A percentile compares a stretch with the other conserved stretches of the same genome.
These are phyloP conservation scores for Sparus aurata DNA, from an alignment of 2,797 vertebrate species.

Conservation along the genomic window DNA sequence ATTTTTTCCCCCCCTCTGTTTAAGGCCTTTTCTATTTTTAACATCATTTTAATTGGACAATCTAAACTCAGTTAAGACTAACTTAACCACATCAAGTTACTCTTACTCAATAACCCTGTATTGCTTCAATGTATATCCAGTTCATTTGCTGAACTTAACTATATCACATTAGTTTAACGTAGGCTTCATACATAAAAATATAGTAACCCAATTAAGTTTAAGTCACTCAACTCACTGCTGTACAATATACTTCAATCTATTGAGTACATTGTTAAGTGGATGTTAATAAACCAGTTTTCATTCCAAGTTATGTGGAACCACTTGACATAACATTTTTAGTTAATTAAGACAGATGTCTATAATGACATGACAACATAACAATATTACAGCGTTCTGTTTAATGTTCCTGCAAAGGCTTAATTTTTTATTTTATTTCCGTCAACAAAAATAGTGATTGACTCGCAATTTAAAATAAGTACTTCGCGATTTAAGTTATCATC, in stretches of 20 bases:
- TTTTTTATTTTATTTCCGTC: no score
- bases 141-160: not conserved
- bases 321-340: no score
- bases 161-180: not conserved
- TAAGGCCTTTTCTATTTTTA: not conserved
- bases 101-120: not conserved
- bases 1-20: not conserved
- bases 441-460: no score
- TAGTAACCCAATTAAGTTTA: not conserved
- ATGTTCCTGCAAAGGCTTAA: no score
- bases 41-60: constrained; percentile 1
- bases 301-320: no score
- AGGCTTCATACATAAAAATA: not conserved
- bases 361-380: no score
- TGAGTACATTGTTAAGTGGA: not conserved
- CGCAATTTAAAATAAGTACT: no score
- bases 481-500: no score
- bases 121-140: not conserved
- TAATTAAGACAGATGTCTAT: no score
- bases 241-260: constrained; percentile 4
- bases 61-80: constrained; percentile 6
- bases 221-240: constrained; percentile 3
- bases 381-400: no score
- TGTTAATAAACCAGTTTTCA: no score
- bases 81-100: not conserved